Evolutionary conservation across 2,113 vertebrate genomes (phyloP).

Genomic region (Helogale parvula): DNA sequence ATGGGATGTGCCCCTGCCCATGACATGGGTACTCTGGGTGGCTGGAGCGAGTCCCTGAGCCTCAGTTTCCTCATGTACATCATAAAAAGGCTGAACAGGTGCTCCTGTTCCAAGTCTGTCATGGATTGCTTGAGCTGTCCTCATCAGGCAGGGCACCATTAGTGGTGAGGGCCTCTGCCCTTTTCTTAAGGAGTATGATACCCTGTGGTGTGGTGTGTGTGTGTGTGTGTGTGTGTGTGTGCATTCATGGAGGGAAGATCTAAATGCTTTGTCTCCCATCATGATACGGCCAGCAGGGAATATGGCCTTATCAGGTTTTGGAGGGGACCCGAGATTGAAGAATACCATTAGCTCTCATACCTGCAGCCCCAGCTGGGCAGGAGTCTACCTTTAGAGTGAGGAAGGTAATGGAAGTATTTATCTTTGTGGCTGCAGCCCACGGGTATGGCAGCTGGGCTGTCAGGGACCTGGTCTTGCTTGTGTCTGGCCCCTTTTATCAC

Average conservation of each 20-base stretch:
- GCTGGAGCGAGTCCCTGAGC: background rate
- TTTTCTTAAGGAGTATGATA: background rate
- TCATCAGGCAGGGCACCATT: background rate
- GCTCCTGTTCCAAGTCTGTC: background rate
- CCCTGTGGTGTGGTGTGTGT: background rate
- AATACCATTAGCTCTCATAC: background rate
- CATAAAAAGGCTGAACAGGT: background rate
- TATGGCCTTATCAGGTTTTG: background rate
- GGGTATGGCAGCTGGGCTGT: no score
- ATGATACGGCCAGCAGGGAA: background rate
- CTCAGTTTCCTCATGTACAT: background rate
- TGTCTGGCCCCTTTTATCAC: no score
- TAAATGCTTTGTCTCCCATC: background rate
- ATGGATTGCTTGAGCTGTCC: accelerated
- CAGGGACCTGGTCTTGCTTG: no score
- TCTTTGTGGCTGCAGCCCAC: no score
- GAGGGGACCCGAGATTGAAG: background rate
- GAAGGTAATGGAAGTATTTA: background rate
- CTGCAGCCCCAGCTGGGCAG: background rate
- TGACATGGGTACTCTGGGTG: background rate
- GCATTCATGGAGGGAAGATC: background rate
- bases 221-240: background rate
- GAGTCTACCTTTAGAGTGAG: background rate
- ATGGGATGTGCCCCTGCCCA: no score
- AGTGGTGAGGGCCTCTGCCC: background rate